Evolutionary conservation across 2,888 invertebrate genomes (phyloP).

Genomic region (Euzophera pinguis): DNA sequence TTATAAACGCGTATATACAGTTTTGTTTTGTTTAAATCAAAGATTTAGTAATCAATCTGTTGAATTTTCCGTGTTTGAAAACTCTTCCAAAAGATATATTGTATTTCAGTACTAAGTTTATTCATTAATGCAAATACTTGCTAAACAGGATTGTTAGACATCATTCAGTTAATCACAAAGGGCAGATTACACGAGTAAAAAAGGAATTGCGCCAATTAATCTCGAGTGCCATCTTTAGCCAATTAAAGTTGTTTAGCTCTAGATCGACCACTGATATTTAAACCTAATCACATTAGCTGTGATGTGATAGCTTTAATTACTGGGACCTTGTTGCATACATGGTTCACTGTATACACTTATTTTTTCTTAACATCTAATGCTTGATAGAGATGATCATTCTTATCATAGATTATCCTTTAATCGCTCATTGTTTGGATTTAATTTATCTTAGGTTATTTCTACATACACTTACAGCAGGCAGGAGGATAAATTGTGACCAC

Average conservation of each 20-base stretch:
- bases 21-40: too few relatives aligned
- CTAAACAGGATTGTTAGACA: neutral
- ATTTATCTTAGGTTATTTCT: conserved; percentile 19
- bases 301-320: neutral
- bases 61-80: too few relatives aligned
- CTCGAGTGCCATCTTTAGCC: conserved; percentile 7
- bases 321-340: neutral
- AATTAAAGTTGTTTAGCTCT: conserved; percentile 13
- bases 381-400: conserved; percentile 34
- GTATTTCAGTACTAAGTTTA: neutral
- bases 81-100: too few relatives aligned
- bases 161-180: conserved; percentile 2
- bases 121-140: neutral
- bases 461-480: conserved; percentile 35
- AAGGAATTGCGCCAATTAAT: conserved; percentile 12
- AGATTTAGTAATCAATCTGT: too few relatives aligned
- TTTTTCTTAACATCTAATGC: conserved; percentile 10
- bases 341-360: conserved; percentile 17
- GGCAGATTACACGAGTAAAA: conserved; percentile 13
- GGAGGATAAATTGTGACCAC: conserved; percentile 26
- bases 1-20: too few relatives aligned
- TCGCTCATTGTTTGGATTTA: conserved; percentile 39
- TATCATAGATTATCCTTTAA: conserved; percentile 35
- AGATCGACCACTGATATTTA: conserved; percentile 11
- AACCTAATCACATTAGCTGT: neutral